These are phyloP conservation scores for Diglossa brunneiventris DNA, from an alignment of 2,113 vertebrate genomes.

Conservation along the genomic window DNA sequence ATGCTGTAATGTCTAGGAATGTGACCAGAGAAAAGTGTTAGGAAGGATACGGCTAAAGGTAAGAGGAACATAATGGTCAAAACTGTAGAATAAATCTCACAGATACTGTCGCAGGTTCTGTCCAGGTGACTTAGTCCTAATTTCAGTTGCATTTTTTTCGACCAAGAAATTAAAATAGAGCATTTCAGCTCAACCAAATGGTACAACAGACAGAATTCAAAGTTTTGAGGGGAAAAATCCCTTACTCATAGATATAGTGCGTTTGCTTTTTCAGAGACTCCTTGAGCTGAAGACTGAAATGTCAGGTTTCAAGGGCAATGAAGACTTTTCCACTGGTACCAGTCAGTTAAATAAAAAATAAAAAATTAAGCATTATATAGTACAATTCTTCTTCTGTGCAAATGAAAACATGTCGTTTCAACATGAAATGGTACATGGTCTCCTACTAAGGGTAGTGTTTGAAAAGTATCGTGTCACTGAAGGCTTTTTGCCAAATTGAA, in stretches of 20 bases:
- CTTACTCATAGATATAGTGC: neutral
- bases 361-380: neutral
- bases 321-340: neutral
- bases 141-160: neutral
- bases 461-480: neutral
- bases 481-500: neutral
- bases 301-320: constrained; percentile 11
- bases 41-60: neutral
- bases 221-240: neutral
- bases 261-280: neutral
- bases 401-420: neutral
- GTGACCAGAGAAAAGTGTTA: neutral
- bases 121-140: neutral
- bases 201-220: neutral
- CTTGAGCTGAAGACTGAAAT: neutral
- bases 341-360: neutral
- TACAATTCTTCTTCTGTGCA: neutral
- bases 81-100: neutral
- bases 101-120: neutral
- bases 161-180: neutral
- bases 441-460: neutral
- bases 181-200: neutral
- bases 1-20: neutral
- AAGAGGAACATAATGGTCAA: neutral
- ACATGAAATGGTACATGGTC: neutral